A percentile compares a stretch with the other conserved stretches of the same genome.
These are phyloP conservation scores for Drosophila multiciliata DNA, from an alignment of 2,888 invertebrate genomes.

Conservation along the genomic window DNA sequence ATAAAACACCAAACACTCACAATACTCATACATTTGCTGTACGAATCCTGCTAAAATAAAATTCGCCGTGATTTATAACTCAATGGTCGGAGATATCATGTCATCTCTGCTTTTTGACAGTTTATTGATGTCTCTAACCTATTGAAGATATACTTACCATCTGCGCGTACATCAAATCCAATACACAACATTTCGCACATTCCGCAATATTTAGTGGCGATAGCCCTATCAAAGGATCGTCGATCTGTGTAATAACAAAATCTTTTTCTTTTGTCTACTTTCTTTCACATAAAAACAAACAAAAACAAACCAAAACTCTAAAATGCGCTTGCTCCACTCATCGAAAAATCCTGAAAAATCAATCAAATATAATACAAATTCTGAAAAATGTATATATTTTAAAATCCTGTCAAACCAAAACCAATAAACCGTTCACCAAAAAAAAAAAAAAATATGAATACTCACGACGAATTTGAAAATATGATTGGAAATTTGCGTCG, in stretches of 20 bases:
- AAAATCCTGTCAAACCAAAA: constrained; percentile 61
- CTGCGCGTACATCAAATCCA: constrained; percentile 31
- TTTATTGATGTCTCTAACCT: constrained; percentile 42
- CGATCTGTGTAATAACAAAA: constrained; percentile 80
- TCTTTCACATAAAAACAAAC: constrained; percentile 75
- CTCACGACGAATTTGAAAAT: constrained; percentile 7
- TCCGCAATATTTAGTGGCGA: constrained; percentile 45
- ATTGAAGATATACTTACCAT: constrained; percentile 33
- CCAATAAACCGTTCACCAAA: constrained; percentile 66
- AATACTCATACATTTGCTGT: constrained; percentile 43
- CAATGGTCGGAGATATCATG: constrained; percentile 55
- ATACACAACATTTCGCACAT: constrained; percentile 57
- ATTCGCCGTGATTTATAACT: constrained; percentile 27
- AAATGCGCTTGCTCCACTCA: constrained; percentile 83
- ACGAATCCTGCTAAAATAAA: constrained; percentile 28
- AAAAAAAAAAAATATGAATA: constrained; percentile 1
- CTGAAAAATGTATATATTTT: constrained; percentile 45
- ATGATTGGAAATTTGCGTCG: constrained; percentile 37
- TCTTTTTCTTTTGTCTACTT: constrained; percentile 82
- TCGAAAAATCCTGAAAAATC: constrained; percentile 63
- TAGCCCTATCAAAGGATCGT: constrained; percentile 53
- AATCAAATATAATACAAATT: constrained; percentile 41
- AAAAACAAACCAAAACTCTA: constrained; percentile 61
- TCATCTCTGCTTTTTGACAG: constrained; percentile 3
- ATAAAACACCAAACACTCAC: constrained; percentile 38